Percentiles rank a stretch among this genome's conserved stretches.
phyloP scores from a whole-genome alignment of 2,113 vertebrate genomes.

The Micronycteris hirsuta region DNA sequence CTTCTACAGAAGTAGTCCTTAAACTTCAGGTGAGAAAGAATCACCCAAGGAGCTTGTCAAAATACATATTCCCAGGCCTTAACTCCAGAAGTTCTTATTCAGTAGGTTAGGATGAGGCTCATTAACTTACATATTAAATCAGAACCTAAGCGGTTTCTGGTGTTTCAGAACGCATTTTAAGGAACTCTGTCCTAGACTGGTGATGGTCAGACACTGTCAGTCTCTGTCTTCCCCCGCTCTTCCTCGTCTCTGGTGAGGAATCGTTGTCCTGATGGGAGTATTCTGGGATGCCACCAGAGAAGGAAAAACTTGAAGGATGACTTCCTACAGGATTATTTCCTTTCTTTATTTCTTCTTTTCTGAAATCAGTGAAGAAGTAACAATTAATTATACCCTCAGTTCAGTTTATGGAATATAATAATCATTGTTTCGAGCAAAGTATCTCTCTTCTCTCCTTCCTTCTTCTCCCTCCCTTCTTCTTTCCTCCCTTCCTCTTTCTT shows the following conservation, averaged over 20 bases:
- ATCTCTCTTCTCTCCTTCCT: not conserved
- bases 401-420: not conserved
- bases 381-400: not conserved
- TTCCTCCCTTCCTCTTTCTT: not conserved
- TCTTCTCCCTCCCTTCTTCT: too few relatives aligned
- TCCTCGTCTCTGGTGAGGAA: not conserved
- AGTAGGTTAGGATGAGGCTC: too few relatives aligned
- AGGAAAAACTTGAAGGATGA: not conserved
- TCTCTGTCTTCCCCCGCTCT: not conserved
- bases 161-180: not conserved
- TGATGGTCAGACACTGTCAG: rapidly evolving
- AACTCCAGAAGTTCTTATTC: not conserved
- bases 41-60: not conserved
- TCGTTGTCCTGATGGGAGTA: not conserved
- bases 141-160: not conserved
- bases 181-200: not conserved
- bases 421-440: not conserved
- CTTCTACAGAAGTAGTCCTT: not conserved
- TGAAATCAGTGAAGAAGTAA: not conserved
- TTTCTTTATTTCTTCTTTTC: not conserved
- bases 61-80: too few relatives aligned
- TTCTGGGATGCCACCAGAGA: not conserved
- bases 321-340: not conserved
- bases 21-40: not conserved
- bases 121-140: not conserved